Conservation (phyloP, 2,113 vertebrate genomes). For the Rynchops niger region DNA sequence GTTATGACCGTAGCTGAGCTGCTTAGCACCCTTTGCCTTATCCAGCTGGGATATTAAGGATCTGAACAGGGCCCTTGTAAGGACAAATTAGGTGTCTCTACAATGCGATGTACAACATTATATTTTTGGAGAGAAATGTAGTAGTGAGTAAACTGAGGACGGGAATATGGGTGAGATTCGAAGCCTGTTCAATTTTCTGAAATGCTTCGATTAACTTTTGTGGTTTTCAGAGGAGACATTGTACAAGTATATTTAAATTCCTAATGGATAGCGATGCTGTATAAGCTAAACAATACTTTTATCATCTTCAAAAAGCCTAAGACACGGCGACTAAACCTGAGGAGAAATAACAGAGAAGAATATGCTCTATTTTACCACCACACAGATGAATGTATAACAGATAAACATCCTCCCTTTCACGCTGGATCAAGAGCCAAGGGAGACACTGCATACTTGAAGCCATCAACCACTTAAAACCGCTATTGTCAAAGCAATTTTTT, state of each 20-base stretch:
- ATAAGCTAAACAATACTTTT: neutral
- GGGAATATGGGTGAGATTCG: neutral
- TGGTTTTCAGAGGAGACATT: neutral
- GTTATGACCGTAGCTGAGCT: neutral
- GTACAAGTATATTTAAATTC: neutral
- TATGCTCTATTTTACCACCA: constrained; percentile 21
- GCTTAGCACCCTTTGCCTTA: neutral
- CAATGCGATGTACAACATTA: neutral
- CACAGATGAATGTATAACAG: constrained; percentile 40
- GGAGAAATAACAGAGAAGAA: constrained; percentile 33
- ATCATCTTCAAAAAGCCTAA: neutral
- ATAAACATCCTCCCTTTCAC: constrained; percentile 58
- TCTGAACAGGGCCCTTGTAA: neutral
- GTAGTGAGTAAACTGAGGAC: neutral
- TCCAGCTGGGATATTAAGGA: neutral
- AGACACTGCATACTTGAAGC: constrained; percentile 53
- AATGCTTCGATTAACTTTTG: neutral
- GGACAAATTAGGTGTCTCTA: neutral
- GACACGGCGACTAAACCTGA: neutral
- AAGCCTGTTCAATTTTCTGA: neutral
- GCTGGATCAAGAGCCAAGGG: constrained; percentile 57
- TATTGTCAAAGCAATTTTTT: constrained; percentile 75
- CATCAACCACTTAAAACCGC: constrained; percentile 66
- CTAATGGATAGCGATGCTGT: neutral
- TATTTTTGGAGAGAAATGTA: neutral